These are phyloP conservation scores for Chrysopilus asiliformis DNA, from an alignment of 2,888 invertebrate species.

Conservation along the genomic window DNA sequence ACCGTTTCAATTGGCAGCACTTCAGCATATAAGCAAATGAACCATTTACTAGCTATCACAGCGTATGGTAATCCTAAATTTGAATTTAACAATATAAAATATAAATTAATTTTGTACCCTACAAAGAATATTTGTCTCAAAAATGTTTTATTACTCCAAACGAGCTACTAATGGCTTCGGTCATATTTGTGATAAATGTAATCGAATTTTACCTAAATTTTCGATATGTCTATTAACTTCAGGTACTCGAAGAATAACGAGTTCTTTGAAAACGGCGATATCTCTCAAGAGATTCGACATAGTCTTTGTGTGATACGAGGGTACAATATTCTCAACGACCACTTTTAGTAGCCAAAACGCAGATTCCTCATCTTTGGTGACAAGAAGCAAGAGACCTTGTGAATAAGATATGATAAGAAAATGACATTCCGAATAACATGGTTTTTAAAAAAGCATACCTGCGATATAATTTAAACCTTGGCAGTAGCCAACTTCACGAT, in stretches of 20 bases:
- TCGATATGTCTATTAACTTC: conserved; percentile 69
- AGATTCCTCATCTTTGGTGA: conserved; percentile 79
- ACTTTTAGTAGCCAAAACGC: conserved; percentile 87
- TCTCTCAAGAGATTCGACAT: conserved; percentile 85
- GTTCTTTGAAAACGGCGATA: conserved; percentile 76
- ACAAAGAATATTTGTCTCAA: not conserved
- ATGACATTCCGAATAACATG: not conserved
- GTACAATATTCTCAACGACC: conserved; percentile 74
- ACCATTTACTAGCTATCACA: conserved; percentile 89
- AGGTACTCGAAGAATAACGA: conserved; percentile 71
- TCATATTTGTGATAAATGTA: too few relatives aligned
- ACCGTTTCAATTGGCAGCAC: conserved; percentile 91
- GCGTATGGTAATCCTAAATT: conserved; percentile 67
- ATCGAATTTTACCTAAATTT: conserved; percentile 52
- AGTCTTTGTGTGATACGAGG: conserved; percentile 77
- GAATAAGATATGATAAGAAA: not conserved
- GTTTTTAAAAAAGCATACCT: conserved; percentile 35
- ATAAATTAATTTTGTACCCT: not conserved
- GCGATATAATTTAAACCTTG: conserved; percentile 93
- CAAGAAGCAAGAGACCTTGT: conserved; percentile 61
- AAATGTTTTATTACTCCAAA: too few relatives aligned
- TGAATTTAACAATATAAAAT: not conserved
- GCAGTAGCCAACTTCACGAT: conserved; percentile 80
- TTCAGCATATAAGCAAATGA: conserved; percentile 86
- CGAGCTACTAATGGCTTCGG: too few relatives aligned